Percentiles rank a stretch among this genome's conserved stretches.
These are phyloP conservation scores for Stichodactyla helianthus DNA, from an alignment of 64 coral and sea anemone genomes.

Conservation along the genomic window DNA sequence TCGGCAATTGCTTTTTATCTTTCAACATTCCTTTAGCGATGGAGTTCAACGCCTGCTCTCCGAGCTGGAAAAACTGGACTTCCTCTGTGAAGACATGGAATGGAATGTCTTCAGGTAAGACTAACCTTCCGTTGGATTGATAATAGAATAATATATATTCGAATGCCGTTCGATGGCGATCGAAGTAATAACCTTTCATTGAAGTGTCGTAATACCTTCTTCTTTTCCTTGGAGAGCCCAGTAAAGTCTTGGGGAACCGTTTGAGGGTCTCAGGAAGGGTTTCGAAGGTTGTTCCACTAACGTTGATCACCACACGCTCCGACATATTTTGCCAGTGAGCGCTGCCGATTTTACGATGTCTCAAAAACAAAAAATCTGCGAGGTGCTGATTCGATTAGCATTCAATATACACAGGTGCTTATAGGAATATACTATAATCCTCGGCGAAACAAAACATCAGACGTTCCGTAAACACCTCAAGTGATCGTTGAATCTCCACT, in stretches of 20 bases:
- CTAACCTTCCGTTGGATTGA: constrained; percentile 90
- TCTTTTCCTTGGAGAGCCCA: constrained; percentile 78
- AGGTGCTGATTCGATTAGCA: not conserved
- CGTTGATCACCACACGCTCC: constrained; percentile 85
- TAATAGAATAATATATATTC: constrained; percentile 98
- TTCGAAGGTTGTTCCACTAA: constrained; percentile 91
- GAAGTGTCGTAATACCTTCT: constrained; percentile 57
- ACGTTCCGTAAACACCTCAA: too few relatives aligned
- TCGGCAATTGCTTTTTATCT: constrained; percentile 13
- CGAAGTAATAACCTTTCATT: constrained; percentile 84
- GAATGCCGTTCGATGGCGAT: constrained; percentile 78
- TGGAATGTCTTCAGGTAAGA: constrained; percentile 76
- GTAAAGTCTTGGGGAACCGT: constrained; percentile 79
- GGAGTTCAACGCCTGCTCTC: constrained; percentile 64
- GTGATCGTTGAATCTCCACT: too few relatives aligned
- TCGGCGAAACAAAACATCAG: not conserved
- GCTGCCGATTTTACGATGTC: not conserved
- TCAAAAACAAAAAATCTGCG: not conserved
- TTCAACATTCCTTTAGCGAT: constrained; percentile 67
- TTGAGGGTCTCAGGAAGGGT: constrained; percentile 62
- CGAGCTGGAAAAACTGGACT: constrained; percentile 93
- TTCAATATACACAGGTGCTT: not conserved
- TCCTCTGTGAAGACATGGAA: constrained; percentile 82
- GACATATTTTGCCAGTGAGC: constrained; percentile 48
- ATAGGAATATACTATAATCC: not conserved